Evolutionary conservation across 2,888 invertebrate species (phyloP).

Genomic region (Hypercompe scribonia): DNA sequence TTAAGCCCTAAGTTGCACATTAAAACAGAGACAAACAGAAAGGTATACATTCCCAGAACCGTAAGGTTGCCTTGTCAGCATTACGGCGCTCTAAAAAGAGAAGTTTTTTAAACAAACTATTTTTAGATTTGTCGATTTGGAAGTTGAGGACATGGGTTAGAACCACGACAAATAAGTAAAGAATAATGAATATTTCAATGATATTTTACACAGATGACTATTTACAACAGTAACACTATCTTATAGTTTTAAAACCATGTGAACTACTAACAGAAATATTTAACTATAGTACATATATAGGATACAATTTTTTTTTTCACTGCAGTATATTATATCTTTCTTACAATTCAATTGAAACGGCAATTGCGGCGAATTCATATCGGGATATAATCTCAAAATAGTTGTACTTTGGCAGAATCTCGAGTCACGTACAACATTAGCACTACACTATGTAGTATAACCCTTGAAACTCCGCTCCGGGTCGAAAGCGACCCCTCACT

Average conservation of each 20-base stretch:
- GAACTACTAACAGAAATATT: neutral
- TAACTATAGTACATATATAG: neutral
- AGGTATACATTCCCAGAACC: neutral
- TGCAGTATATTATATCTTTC: conserved; percentile 30
- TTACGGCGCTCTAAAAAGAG: neutral
- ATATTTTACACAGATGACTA: no score
- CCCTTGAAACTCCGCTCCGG: conserved; percentile 62
- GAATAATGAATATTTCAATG: neutral
- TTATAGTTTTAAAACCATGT: neutral
- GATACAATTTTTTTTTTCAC: neutral
- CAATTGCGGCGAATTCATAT: conserved; percentile 54
- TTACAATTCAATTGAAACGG: conserved; percentile 53
- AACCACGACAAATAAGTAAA: neutral
- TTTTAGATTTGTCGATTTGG: neutral
- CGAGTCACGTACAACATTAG: conserved; percentile 72
- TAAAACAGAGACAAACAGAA: neutral
- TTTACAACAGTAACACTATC: neutral
- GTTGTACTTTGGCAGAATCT: conserved; percentile 49
- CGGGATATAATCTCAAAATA: conserved; percentile 49
- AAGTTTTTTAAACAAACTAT: neutral
- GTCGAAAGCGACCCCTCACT: conserved; percentile 64
- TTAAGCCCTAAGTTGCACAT: neutral
- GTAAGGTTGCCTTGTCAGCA: neutral
- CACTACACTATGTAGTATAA: conserved; percentile 67
- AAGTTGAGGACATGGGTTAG: neutral